Evolutionary conservation across 2,888 invertebrate species (phyloP), one percentile per base, ranked within the genome.

Genomic region (Papilio protenor): DNA sequence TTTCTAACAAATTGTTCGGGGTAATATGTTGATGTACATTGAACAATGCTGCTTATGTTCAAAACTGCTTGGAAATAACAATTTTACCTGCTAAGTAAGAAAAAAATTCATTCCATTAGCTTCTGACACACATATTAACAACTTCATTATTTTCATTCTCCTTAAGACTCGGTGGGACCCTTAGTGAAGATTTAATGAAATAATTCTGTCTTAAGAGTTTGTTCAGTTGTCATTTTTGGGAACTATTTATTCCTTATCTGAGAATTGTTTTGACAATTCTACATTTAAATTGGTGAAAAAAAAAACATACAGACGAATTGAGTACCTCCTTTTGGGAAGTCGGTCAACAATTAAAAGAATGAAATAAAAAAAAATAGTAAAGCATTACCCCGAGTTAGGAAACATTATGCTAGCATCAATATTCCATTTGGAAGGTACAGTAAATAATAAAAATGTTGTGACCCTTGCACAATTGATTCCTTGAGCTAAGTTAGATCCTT

Each of bases 1-100:
- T 75, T 47, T 55, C 73, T 72, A 77, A 69, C 66, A 49, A 61
- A 69, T 21, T 69, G n/a, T 45, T 45, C 21, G 66, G 66, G 57
- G 18, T 69, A 57, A 55, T 70, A 69, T 55, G 40, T 64, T 52
- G n/a, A 49, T 77, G 21, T 33, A 33, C 33, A 73, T 40, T 45
- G 21, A 45, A 69, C 40, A 75, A 69, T 45, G n/a, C 8, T 21
- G 75, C 75, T 75, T 69, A 23, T 33, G 12, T 55, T 45, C 40
- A 69, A 21, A 75, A 5, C 40, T 2, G 69, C 75, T 75, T 75
- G 55, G 14, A 66, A 55, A 57, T 70, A 69, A 69, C 66, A 66
- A 40, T n/a, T 45, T 33, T 40, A 64, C 4, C 66, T 5, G 66
- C 40, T 40, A 21, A 45, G n/a, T 45, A 45, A 33, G n/a, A 45